phyloP scores from a whole-genome alignment of 2,113 vertebrate genomes.

The Ictalurus furcatus region DNA sequence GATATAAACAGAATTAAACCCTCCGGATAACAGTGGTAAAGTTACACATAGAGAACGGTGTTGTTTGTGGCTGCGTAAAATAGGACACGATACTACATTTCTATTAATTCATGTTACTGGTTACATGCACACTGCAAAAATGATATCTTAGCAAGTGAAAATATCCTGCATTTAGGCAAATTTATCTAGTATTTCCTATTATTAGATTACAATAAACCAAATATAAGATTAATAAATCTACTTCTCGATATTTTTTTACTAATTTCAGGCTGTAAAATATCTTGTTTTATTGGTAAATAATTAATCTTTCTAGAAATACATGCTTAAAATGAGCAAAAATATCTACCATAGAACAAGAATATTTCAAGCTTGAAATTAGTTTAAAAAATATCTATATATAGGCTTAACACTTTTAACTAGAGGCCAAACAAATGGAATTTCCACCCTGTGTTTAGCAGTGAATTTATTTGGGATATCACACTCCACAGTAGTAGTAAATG shows the following conservation, averaged over 20 bases:
- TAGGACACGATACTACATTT: neutral
- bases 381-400: too few species aligned
- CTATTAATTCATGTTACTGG: neutral
- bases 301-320: neutral
- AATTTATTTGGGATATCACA: too few species aligned
- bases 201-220: neutral
- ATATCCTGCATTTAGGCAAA: neutral
- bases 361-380: neutral
- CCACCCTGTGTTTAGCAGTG: too few species aligned
- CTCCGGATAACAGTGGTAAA: neutral
- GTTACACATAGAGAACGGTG: neutral
- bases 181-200: neutral
- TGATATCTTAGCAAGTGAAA: neutral
- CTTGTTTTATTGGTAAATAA: neutral
- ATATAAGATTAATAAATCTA: neutral
- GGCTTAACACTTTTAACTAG: too few species aligned
- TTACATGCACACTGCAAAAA: neutral
- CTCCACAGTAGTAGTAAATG: too few species aligned
- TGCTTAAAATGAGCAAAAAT: neutral
- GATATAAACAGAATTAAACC: neutral
- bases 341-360: neutral
- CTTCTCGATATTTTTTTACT: neutral
- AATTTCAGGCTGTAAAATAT: neutral
- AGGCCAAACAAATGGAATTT: too few species aligned
- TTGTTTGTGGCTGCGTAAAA: neutral